These are phyloP conservation scores for Tapirus indicus DNA, from an alignment of 2,797 vertebrate genomes.

Conservation along the genomic window DNA sequence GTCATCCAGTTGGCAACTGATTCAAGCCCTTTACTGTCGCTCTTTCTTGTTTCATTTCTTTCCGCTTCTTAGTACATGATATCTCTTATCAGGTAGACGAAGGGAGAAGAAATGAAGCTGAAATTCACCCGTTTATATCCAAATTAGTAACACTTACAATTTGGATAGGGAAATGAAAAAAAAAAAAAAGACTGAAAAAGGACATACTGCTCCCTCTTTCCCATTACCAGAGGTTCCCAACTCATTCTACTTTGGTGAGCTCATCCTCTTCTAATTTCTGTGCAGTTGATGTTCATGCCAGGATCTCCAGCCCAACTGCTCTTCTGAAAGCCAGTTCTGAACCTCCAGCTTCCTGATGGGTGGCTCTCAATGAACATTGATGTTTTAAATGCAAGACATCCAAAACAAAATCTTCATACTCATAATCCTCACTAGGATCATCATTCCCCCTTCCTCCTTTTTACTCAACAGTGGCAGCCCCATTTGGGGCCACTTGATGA, in stretches of 20 bases:
- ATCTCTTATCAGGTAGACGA: constrained; percentile 37
- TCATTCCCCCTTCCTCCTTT: background rate
- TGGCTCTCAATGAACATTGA: background rate
- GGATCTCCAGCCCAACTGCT: background rate
- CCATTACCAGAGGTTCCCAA: background rate
- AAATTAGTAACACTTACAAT: constrained; percentile 55
- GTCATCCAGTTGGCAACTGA: background rate
- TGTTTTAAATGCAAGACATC: background rate
- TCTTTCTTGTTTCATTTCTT: constrained; percentile 42
- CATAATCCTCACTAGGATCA: no score
- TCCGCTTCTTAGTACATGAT: background rate
- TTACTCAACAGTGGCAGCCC: background rate
- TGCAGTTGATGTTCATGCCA: background rate
- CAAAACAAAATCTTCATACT: background rate
- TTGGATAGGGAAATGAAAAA: constrained; percentile 10
- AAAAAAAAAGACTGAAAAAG: background rate
- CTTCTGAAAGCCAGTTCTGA: background rate
- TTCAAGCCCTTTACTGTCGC: background rate
- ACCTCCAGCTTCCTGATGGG: background rate
- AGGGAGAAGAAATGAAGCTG: constrained; percentile 55
- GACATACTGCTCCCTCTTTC: background rate
- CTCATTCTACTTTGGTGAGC: background rate
- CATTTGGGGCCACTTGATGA: background rate
- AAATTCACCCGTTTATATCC: constrained; percentile 11
- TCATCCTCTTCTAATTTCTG: background rate